These are phyloP conservation scores for Drosophila melanica DNA, from an alignment of 1,140 invertebrate species.

Conservation along the genomic window DNA sequence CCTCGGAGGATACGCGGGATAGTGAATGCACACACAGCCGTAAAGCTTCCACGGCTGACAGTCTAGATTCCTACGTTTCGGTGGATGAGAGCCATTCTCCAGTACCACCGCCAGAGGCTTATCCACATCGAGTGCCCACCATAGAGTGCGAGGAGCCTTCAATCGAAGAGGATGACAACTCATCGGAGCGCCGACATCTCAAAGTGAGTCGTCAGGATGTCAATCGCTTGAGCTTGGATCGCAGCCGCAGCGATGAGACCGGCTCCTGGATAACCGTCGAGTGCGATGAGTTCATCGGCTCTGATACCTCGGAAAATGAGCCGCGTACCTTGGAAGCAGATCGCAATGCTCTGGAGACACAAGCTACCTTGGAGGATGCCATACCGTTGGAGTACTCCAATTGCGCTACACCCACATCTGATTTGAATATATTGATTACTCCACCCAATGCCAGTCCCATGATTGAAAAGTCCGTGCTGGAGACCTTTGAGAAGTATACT, in stretches of 20 bases:
- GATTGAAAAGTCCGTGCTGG: constrained; percentile 79
- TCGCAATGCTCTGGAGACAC: constrained; percentile 76
- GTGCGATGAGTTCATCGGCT: constrained; percentile 87
- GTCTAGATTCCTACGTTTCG: constrained; percentile 85
- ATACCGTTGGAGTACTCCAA: constrained; percentile 77
- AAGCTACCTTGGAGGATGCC: constrained; percentile 80
- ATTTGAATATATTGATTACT: constrained; percentile 76
- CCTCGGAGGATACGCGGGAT: constrained; percentile 73
- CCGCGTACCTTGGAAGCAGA: constrained; percentile 72
- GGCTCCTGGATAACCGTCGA: constrained; percentile 87
- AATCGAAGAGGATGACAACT: constrained; percentile 79
- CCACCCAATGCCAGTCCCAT: constrained; percentile 80
- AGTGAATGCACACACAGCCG: constrained; percentile 82
- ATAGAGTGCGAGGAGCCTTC: constrained; percentile 82
- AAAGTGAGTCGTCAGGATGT: constrained; percentile 72
- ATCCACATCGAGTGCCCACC: constrained; percentile 78
- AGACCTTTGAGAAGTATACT: constrained; percentile 73
- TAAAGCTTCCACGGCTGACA: constrained; percentile 86
- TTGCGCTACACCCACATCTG: constrained; percentile 79
- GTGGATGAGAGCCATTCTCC: constrained; percentile 77
- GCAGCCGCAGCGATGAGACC: constrained; percentile 87
- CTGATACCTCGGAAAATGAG: constrained; percentile 84
- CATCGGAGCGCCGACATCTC: constrained; percentile 64
- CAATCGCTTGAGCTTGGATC: constrained; percentile 78
- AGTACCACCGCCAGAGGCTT: constrained; percentile 61